phyloP scores from a whole-genome alignment of 2,797 vertebrate genomes.

The Coregonus sp. region DNA sequence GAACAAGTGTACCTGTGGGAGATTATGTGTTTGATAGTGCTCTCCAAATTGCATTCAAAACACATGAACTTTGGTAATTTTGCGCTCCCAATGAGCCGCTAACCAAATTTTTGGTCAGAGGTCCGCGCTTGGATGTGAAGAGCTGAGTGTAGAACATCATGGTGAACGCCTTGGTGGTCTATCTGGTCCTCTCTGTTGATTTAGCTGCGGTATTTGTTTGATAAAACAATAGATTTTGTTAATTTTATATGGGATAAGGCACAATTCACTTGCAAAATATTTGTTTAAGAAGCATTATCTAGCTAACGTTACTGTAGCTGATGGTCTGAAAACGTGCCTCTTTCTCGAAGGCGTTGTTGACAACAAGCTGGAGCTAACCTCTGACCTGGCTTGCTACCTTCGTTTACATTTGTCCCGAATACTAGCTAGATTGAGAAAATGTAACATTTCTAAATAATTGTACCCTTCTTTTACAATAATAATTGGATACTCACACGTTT shows the following conservation, averaged over 20 bases:
- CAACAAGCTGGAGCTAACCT: background rate
- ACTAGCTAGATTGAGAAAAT: background rate
- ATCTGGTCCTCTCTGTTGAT: background rate
- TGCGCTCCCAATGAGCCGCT: conserved; percentile 94
- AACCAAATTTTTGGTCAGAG: conserved; percentile 91
- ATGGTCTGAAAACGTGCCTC: no score
- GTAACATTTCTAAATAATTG: background rate
- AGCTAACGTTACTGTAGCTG: no score
- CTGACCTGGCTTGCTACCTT: background rate
- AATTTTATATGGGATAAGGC: no score
- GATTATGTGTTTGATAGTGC: conserved; percentile 81
- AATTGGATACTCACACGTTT: background rate
- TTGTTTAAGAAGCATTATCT: no score
- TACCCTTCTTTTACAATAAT: background rate
- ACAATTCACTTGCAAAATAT: no score
- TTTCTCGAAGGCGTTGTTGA: no score
- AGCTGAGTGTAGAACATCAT: conserved; percentile 86
- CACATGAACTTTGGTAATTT: conserved; percentile 89
- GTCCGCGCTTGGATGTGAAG: conserved; percentile 84
- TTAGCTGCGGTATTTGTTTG: background rate
- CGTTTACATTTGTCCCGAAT: background rate
- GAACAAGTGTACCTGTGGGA: conserved; percentile 79
- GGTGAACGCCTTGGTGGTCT: background rate
- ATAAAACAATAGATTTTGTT: background rate
- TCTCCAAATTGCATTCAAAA: conserved; percentile 91